A percentile compares a stretch with the other conserved stretches of the same genome.
These are phyloP conservation scores for Phoxinus phoxinus DNA, from an alignment of 2,113 vertebrate species.

Conservation along the genomic window DNA sequence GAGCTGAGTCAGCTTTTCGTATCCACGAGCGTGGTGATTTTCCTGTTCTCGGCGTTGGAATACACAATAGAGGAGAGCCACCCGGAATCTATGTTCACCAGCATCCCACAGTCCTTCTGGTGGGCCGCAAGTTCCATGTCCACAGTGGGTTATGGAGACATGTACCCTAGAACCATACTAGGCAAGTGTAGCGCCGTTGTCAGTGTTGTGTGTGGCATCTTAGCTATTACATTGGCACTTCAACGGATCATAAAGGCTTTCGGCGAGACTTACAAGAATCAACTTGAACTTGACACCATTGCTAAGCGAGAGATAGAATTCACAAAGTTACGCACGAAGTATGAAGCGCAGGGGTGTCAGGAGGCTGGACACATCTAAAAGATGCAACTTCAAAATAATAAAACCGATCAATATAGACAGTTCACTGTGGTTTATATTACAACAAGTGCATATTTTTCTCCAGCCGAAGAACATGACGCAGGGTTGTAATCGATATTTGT, in stretches of 20 bases:
- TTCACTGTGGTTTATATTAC: background rate
- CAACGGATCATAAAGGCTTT: constrained; percentile 99
- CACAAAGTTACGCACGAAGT: constrained; percentile 85
- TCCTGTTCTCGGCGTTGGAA: constrained; percentile 94
- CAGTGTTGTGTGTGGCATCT: constrained; percentile 96
- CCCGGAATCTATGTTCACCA: constrained; percentile 94
- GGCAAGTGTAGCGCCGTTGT: constrained; percentile 94
- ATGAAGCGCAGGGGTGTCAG: constrained; percentile 59
- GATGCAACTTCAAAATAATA: constrained; percentile 56
- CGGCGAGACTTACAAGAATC: constrained; percentile 95
- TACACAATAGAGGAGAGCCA: constrained; percentile 97
- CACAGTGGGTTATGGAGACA: constrained; percentile 95
- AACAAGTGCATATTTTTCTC: no score
- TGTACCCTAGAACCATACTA: constrained; percentile 94
- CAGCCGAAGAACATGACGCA: no score
- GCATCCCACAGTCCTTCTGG: constrained; percentile 98
- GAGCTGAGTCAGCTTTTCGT: constrained; percentile 93
- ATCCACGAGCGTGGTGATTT: constrained; percentile 95
- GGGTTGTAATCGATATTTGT: background rate
- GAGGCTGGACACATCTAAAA: constrained; percentile 77
- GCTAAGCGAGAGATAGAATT: constrained; percentile 93
- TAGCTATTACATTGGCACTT: constrained; percentile 93
- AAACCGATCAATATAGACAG: background rate
- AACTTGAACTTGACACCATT: constrained; percentile 92
- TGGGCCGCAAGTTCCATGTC: constrained; percentile 99